Evolutionary conservation across 2,888 invertebrate species (phyloP).

Genomic region (Eulithis testata): DNA sequence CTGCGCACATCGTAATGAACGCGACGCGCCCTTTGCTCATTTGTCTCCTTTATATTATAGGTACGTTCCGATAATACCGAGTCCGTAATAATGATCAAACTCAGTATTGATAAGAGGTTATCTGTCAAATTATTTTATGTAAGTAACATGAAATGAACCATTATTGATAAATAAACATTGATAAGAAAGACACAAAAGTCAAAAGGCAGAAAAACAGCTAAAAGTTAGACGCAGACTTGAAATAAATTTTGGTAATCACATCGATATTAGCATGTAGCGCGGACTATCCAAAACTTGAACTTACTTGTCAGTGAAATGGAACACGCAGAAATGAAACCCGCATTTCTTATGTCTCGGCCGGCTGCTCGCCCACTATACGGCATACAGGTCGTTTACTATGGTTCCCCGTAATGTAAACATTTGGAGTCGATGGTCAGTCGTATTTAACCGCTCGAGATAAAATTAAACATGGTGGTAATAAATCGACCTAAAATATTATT

Average conservation of each 20-base stretch:
- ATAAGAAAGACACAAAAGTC: too few species aligned
- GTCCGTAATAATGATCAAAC: slow-evolving; percentile 1
- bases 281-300: too few species aligned
- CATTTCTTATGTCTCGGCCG: too few species aligned
- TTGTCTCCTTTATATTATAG: not conserved
- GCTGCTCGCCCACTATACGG: too few species aligned
- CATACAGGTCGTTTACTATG: slow-evolving; percentile 15
- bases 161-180: not conserved
- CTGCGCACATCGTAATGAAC: slow-evolving; percentile 21
- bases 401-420: slow-evolving; percentile 46
- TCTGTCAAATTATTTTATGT: not conserved
- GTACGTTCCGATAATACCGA: not conserved
- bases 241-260: too few species aligned
- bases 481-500: slow-evolving; percentile 40
- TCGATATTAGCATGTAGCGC: too few species aligned
- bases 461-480: slow-evolving; percentile 46
- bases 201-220: too few species aligned
- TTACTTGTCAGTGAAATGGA: too few species aligned
- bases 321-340: too few species aligned
- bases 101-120: not conserved
- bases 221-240: too few species aligned
- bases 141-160: not conserved
- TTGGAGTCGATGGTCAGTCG: slow-evolving; percentile 41
- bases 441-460: slow-evolving; percentile 52
- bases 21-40: slow-evolving; percentile 16